These are phyloP conservation scores for Raphicerus campestris DNA, from an alignment of 2,113 vertebrate species.

Conservation along the genomic window DNA sequence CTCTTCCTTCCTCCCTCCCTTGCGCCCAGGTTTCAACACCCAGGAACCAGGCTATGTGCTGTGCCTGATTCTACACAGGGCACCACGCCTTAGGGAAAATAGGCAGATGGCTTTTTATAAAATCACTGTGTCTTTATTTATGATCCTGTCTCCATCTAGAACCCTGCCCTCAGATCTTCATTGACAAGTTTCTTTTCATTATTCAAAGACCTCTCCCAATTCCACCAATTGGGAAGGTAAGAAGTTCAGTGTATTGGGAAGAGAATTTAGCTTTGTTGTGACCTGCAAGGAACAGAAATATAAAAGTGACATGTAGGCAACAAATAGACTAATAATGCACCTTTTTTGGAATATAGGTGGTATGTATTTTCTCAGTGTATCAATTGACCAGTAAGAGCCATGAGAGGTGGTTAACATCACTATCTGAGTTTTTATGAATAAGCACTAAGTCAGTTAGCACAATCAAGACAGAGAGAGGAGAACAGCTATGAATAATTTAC, in stretches of 20 bases:
- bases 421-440: background rate
- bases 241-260: background rate
- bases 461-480: too few relatives aligned
- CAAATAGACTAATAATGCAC: background rate
- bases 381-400: background rate
- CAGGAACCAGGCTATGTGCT: too few relatives aligned
- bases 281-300: background rate
- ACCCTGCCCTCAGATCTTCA: background rate
- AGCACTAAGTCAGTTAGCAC: background rate
- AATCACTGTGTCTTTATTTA: background rate
- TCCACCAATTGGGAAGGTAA: background rate
- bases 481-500: background rate
- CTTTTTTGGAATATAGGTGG: background rate
- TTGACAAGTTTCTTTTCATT: background rate
- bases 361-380: background rate
- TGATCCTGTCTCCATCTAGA: background rate
- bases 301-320: background rate
- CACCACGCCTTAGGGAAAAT: too few relatives aligned
- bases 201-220: background rate
- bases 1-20: background rate
- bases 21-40: background rate
- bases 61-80: background rate
- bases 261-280: background rate
- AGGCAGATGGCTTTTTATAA: background rate
- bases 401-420: background rate